phyloP scores from a whole-genome alignment of 2,888 invertebrate genomes.

The Escarpia spicata region DNA sequence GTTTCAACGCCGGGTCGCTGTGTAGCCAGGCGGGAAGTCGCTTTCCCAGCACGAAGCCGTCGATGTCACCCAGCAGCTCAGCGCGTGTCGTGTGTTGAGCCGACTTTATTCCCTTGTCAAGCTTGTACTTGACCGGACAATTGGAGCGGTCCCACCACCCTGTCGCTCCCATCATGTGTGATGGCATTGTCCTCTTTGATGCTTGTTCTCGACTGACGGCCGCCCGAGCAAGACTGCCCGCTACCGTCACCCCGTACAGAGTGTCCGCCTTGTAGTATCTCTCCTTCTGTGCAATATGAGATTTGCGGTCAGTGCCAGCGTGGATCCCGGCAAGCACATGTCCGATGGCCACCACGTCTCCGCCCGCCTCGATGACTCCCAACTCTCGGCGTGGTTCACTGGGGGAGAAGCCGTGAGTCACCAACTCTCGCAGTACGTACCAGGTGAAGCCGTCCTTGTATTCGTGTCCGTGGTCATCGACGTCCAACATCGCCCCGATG shows the following conservation, averaged over 20 bases:
- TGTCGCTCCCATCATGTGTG: background rate
- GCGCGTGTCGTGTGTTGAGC: background rate
- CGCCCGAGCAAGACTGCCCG: background rate
- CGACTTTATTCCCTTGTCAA: background rate
- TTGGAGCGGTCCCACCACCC: background rate
- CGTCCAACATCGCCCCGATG: background rate
- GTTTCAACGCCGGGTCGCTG: background rate
- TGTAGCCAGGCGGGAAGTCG: background rate
- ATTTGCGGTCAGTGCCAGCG: background rate
- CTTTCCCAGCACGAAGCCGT: conserved; percentile 6
- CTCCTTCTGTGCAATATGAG: background rate
- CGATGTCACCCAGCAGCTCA: background rate
- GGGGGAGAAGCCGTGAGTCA: background rate
- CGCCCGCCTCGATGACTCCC: background rate
- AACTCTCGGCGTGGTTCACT: background rate
- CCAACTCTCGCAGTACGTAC: background rate
- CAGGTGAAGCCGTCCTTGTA: background rate
- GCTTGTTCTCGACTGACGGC: background rate
- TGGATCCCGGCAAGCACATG: background rate
- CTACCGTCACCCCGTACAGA: background rate
- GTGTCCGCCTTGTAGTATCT: background rate
- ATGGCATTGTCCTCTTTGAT: background rate
- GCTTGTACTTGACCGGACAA: background rate
- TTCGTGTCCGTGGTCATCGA: background rate
- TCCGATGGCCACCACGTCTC: background rate